A percentile compares a stretch with the other conserved stretches of the same genome.
These are phyloP conservation scores for Bombus haemorrhoidalis DNA, from an alignment of 1,140 invertebrate species.

Conservation along the genomic window DNA sequence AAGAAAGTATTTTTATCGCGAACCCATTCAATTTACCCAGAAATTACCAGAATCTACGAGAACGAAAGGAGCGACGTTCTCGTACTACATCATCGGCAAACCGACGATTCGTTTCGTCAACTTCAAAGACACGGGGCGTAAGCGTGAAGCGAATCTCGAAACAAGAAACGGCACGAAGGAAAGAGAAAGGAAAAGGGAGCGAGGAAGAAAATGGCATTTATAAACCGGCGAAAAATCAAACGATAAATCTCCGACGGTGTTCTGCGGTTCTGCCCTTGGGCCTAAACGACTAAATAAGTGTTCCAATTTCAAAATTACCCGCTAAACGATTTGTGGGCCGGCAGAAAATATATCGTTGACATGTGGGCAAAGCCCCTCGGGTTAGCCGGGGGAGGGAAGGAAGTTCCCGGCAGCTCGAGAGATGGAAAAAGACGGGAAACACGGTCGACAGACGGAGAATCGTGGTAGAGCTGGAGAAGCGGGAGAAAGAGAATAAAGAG, in stretches of 20 bases:
- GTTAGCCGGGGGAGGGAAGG: conserved; percentile 40
- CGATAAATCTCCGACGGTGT: conserved; percentile 59
- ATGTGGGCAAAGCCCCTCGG: conserved; percentile 77
- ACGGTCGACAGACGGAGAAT: conserved; percentile 16
- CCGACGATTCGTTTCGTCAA: neutral
- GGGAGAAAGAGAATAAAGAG: neutral
- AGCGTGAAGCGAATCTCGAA: neutral
- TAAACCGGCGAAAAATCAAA: conserved; percentile 66
- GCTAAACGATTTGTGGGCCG: conserved; percentile 81
- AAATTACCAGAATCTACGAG: neutral
- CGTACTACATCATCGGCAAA: neutral
- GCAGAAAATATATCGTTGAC: conserved; percentile 82
- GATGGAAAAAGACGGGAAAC: conserved; percentile 32
- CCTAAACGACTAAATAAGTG: conserved; percentile 82
- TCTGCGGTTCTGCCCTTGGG: conserved; percentile 73
- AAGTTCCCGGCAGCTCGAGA: neutral
- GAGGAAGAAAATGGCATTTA: conserved; percentile 50
- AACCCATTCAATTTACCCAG: neutral
- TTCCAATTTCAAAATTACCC: conserved; percentile 82
- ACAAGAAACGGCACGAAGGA: neutral
- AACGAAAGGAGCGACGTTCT: neutral
- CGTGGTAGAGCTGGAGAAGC: neutral
- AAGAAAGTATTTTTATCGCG: neutral
- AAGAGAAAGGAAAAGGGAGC: too few relatives aligned
- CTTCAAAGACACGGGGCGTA: conserved; percentile 2